Percentiles rank a stretch among this genome's conserved stretches.
Conservation (phyloP, 1,140 invertebrate genomes). For the Lanistes nyassanus region DNA sequence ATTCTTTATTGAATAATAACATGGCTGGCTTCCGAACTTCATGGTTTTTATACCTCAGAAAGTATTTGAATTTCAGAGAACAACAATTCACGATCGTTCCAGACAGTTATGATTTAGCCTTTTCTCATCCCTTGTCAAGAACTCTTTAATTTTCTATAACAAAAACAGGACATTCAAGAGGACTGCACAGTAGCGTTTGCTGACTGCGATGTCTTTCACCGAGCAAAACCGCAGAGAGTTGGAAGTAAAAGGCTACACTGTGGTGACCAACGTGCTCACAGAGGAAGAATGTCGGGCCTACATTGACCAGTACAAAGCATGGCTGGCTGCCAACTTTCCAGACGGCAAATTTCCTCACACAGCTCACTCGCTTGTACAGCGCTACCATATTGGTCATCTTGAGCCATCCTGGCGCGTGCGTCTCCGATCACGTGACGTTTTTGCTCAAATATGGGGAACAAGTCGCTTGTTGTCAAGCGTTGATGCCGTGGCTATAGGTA, state of each 20-base stretch:
- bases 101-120: not conserved
- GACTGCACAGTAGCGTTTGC: not conserved
- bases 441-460: constrained; percentile 50
- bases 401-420: constrained; percentile 50
- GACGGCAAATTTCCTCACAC: constrained; percentile 31
- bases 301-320: constrained; percentile 37
- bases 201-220: constrained; percentile 27
- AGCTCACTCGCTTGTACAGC: constrained; percentile 41
- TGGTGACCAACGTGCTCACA: constrained; percentile 41
- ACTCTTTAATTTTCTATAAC: not conserved
- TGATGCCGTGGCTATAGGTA: constrained; percentile 50
- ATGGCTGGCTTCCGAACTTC: not conserved
- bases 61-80: no score
- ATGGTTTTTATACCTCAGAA: no score
- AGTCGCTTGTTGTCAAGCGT: constrained; percentile 47
- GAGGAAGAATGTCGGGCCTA: constrained; percentile 36
- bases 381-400: constrained; percentile 45
- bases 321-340: constrained; percentile 34
- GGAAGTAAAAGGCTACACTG: constrained; percentile 42
- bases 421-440: constrained; percentile 44
- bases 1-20: not conserved
- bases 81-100: no score
- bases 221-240: constrained; percentile 40
- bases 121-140: constrained; percentile 2
- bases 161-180: not conserved